phyloP scores from a whole-genome alignment of 2,113 vertebrate species.

The Nestor notabilis region DNA sequence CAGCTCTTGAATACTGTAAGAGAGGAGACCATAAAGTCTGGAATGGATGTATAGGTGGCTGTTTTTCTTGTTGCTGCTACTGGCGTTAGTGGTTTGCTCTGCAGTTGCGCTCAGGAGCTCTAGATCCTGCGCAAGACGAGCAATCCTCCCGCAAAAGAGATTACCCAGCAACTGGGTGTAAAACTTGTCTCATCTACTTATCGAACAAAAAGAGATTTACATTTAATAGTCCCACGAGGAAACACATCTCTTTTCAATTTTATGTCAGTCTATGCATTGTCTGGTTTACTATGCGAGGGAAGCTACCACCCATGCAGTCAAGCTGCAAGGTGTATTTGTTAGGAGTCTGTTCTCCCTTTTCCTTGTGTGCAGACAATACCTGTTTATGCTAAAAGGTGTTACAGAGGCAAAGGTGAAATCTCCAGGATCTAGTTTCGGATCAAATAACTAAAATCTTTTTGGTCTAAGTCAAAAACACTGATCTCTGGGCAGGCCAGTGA shows the following conservation, averaged over 20 bases:
- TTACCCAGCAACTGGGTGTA: neutral
- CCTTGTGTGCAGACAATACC: neutral
- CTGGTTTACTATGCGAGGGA: neutral
- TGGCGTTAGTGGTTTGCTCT: neutral
- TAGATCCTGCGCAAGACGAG: neutral
- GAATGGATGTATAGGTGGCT: neutral
- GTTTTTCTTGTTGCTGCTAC: neutral
- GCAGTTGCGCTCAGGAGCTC: neutral
- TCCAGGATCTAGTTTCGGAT: neutral
- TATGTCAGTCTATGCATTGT: neutral
- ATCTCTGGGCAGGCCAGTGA: neutral
- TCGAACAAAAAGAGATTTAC: neutral
- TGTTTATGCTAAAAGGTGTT: neutral
- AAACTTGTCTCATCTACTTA: neutral
- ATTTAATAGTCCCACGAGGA: neutral
- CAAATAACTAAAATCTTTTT: neutral
- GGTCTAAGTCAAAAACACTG: neutral
- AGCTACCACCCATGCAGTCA: neutral
- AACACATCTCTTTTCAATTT: neutral
- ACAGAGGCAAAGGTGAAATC: neutral
- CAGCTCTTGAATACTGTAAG: rapidly evolving
- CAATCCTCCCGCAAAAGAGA: neutral
- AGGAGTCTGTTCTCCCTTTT: neutral
- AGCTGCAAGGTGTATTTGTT: neutral
- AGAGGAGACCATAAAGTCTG: rapidly evolving